phyloP scores from a whole-genome alignment of 2,797 vertebrate species.

The Eremophila alpestris region DNA sequence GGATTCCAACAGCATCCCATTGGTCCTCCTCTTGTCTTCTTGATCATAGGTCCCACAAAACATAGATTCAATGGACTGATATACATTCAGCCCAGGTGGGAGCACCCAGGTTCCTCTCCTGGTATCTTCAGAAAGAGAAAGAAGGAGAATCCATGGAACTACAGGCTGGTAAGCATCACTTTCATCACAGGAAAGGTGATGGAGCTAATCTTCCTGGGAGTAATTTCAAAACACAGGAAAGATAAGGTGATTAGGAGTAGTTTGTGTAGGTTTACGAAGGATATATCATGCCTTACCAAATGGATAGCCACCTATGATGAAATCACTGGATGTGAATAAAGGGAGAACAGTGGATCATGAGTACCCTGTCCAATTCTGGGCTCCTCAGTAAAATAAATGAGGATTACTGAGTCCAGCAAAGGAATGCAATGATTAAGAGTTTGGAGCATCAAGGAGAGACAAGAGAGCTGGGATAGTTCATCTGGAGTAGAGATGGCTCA shows the following conservation, averaged over 20 bases:
- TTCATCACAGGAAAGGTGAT: background rate
- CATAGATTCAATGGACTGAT: background rate
- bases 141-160: background rate
- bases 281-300: background rate
- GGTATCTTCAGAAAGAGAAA: background rate
- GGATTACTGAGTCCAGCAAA: background rate
- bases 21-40: background rate
- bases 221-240: background rate
- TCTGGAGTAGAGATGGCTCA: background rate
- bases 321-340: background rate
- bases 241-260: background rate
- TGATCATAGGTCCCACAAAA: accelerated
- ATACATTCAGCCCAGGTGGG: background rate
- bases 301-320: accelerated
- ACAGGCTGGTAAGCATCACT: background rate
- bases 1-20: background rate
- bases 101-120: background rate
- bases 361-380: background rate
- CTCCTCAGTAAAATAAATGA: background rate
- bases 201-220: background rate
- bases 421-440: background rate
- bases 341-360: background rate
- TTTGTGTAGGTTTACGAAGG: background rate
- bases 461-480: background rate
- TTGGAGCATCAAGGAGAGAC: background rate